These are phyloP conservation scores for Rhizomys pruinosus DNA, from an alignment of 2,113 vertebrate genomes.

Conservation along the genomic window DNA sequence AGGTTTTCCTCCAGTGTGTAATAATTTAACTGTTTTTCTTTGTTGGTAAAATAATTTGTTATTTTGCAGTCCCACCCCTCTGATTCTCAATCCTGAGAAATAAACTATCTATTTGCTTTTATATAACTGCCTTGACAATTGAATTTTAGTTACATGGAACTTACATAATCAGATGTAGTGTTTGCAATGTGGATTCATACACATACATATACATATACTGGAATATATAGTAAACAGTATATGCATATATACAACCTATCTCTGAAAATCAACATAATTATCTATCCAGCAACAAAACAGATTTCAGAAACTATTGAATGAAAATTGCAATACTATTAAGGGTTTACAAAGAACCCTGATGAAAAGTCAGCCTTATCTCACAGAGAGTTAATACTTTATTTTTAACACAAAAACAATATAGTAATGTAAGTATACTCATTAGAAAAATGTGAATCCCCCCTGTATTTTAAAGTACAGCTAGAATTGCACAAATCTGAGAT, in stretches of 20 bases:
- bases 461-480: conserved; percentile 29
- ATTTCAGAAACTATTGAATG: conserved; percentile 14
- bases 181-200: background rate
- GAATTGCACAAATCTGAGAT: background rate
- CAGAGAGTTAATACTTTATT: background rate
- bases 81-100: background rate
- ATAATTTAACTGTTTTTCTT: conserved; percentile 13
- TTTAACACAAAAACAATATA: conserved; percentile 1
- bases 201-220: background rate
- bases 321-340: conserved; percentile 27
- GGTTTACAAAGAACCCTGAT: conserved; percentile 31
- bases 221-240: background rate
- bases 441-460: background rate
- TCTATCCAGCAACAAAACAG: conserved; percentile 1
- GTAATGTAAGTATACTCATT: background rate
- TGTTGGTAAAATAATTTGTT: conserved; percentile 10
- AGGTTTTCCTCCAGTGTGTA: background rate
- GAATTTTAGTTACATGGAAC: conserved; percentile 33
- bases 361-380: background rate
- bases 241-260: background rate
- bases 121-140: background rate
- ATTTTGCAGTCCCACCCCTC: background rate
- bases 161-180: background rate
- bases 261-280: background rate
- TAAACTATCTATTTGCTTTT: background rate